Base-by-base conservation (phyloP, 1,140 invertebrate genomes). In the Aphelenchoides besseyi region DNA sequence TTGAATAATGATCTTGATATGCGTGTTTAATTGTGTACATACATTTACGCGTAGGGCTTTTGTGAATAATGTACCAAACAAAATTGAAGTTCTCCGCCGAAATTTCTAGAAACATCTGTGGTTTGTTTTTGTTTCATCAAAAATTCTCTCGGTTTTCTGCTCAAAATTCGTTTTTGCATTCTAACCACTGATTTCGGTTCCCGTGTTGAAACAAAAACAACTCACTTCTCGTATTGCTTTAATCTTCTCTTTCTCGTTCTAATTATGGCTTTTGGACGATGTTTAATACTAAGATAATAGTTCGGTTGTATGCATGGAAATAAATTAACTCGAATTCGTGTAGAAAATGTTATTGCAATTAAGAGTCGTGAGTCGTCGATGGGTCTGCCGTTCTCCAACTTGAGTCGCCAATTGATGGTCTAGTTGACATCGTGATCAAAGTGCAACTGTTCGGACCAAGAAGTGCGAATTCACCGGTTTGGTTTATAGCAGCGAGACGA, bases 221-320 rank as follows among this genome's bases (percentile, higher is more conserved):
- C 23, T 48, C 41, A 23, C 41, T 48, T 48, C n/a, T 23, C 41
- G 41, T 48, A 48, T 48, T 48, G 41, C 41, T 48, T 48, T 48
- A 16, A 12, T 48, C 12, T 48, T 48, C 41, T n/a, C n/a, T n/a
- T n/a, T n/a, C n/a, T n/a, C n/a, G n/a, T 48, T 48, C 41, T 48
- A 48, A 48, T 48, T 16, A 48, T 48, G 41, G 41, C 41, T 48
- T n/a, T n/a, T n/a, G n/a, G n/a, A n/a, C n/a, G n/a, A n/a, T n/a
- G n/a, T n/a, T n/a, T 23, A 48, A 48, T 48, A 48, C n/a, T n/a
- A 48, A 48, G 12, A 23, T 48, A 48, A 48, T 48, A 23, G 41
- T 48, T 48, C 41, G 41, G n/a, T n/a, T 48, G 41, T 48, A 48
- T 48, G 12, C 41, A 23, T 12, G 41, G 41, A 48, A 48, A 48